Evolutionary conservation across 23 tunicate genomes (phyloP).

Genomic region (Aplidium turbinatum): DNA sequence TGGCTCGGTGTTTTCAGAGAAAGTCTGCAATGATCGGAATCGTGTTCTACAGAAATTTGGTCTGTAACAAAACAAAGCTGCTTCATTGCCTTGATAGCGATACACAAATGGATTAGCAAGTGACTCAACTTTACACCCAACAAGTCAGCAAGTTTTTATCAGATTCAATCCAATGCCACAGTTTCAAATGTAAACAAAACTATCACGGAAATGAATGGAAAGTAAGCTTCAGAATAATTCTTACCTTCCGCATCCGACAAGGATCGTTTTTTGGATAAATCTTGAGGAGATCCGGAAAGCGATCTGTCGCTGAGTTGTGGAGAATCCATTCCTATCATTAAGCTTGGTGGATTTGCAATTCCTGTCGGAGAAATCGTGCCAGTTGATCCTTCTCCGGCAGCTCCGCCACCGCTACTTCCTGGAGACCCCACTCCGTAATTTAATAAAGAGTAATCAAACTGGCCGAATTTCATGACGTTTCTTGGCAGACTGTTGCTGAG

Average conservation of each 20-base stretch:
- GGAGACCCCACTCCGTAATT: slow-evolving; percentile 52
- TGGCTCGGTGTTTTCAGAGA: too few species aligned
- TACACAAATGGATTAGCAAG: too few species aligned
- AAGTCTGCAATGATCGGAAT: too few species aligned
- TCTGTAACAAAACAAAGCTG: too few species aligned
- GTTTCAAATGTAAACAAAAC: too few species aligned
- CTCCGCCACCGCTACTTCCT: slow-evolving; percentile 65
- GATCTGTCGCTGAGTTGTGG: slow-evolving; percentile 56
- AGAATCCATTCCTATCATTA: slow-evolving; percentile 32
- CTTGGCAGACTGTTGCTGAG: slow-evolving; percentile 24
- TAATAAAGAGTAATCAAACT: slow-evolving; percentile 43
- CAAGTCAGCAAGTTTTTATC: too few species aligned
- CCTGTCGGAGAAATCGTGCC: slow-evolving; percentile 56
- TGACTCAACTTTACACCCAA: too few species aligned
- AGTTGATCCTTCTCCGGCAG: slow-evolving; percentile 52
- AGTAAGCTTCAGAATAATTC: too few species aligned
- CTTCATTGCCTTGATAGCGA: too few species aligned
- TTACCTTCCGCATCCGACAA: slow-evolving; percentile 29
- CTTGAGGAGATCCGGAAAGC: slow-evolving; percentile 55
- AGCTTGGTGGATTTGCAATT: slow-evolving; percentile 7
- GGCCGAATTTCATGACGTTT: slow-evolving; percentile 24
- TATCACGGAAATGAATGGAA: too few species aligned
- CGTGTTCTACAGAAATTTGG: too few species aligned
- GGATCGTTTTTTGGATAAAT: slow-evolving; percentile 48
- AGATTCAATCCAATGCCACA: too few species aligned